phyloP scores from a whole-genome alignment of 2,888 invertebrate genomes.

The Ischnura elegans region DNA sequence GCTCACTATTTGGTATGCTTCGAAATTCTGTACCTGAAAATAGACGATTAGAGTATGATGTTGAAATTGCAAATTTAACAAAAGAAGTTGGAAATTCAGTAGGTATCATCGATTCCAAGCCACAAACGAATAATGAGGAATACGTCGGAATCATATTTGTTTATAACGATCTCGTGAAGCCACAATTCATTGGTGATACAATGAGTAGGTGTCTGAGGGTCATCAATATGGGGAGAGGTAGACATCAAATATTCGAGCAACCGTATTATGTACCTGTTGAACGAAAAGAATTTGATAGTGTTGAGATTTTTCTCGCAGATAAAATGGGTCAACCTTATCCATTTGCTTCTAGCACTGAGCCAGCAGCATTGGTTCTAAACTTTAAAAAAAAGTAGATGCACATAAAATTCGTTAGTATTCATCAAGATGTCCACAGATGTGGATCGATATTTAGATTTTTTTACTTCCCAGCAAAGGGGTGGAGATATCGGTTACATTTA shows the following conservation, averaged over 20 bases:
- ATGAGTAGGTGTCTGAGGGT: no score
- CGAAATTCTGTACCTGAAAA: neutral
- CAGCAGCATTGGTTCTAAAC: neutral
- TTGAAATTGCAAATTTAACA: neutral
- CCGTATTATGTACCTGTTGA: neutral
- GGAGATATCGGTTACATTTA: neutral
- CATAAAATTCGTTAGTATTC: no score
- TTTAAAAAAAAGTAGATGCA: neutral
- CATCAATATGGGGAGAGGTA: neutral
- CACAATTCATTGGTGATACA: no score
- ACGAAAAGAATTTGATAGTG: neutral
- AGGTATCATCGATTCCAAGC: no score
- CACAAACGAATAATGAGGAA: no score
- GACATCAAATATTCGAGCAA: neutral
- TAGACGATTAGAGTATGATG: neutral
- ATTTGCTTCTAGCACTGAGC: neutral
- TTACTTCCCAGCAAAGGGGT: neutral
- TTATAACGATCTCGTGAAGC: no score
- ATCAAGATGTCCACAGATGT: neutral
- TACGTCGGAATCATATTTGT: neutral
- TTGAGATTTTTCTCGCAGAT: neutral
- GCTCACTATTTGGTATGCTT: neutral
- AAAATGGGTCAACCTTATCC: neutral
- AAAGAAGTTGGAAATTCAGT: no score
- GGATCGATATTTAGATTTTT: neutral